Base-by-base conservation (phyloP, 64 coral and sea anemone species). In the Montipora capricornis region DNA sequence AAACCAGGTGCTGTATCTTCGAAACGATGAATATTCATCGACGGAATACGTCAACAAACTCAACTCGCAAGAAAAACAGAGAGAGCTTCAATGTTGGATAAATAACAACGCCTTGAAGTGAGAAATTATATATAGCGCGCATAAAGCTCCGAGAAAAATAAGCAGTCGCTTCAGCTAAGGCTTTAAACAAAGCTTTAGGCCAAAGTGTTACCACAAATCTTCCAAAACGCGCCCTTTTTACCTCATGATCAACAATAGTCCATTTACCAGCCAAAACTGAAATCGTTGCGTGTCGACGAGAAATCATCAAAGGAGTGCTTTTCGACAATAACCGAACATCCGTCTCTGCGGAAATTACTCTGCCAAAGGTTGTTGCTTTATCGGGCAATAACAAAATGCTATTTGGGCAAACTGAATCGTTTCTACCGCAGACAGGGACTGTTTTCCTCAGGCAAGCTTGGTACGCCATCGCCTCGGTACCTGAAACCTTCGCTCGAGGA, bases 221-320 rank as follows among this genome's bases (percentile, higher is more conserved):
- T 37, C 37, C 37, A 37, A 37, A 37, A 12, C 10, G 26, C 26
- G 37, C 37, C 37, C 37, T 37, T 37, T 37, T 37, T 91, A 97
- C 96, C 96, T 97, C 89, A 95, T 97, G 96, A 74, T 97, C 96
- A 29, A 82, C 85, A 88, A 97, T 81, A 20, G 49, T 88, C 96
- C 96, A 97, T 81, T 97, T 95, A 13, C 84, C 96, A 49, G 76
- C 93, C 26, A 74, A 82, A 49, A 45, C 82, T 59, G 96, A 87
- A 79, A 97, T 82, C 22, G 96, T 97, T 4, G 96, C 93, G 91
- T 97, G 96, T 95, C 91, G 87, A 48, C 96, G 96, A 92, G 96
- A 97, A 79, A 97, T 95, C 96, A 97, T 97, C 52, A 97, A 83
- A 19, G 96, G 96, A 14, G 96, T 77, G 37, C 70, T 88, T 50